Conservation (phyloP, 2,113 vertebrate species). For the Trinectes maculatus region DNA sequence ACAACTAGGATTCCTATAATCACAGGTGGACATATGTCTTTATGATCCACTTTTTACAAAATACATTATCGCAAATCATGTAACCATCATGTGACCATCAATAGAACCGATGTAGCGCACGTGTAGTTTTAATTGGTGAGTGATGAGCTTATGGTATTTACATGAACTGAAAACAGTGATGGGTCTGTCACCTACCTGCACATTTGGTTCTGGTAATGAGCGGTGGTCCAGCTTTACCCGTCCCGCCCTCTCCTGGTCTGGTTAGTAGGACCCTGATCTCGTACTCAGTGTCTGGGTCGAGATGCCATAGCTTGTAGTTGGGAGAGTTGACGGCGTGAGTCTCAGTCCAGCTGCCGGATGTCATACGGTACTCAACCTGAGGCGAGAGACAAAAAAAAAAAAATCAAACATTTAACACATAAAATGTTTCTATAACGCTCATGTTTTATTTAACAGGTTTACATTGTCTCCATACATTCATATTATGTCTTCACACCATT, state of each 20-base stretch:
- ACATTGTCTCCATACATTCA: neutral
- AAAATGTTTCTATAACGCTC: no score
- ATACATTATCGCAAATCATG: neutral
- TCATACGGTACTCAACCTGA: slow-evolving; percentile 96
- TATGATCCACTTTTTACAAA: neutral
- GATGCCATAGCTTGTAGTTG: slow-evolving; percentile 97
- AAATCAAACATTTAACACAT: neutral
- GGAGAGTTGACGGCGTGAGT: slow-evolving; percentile 96
- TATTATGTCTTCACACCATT: no score
- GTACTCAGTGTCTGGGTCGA: slow-evolving; percentile 97
- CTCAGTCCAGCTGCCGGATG: slow-evolving; percentile 94
- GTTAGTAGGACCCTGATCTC: slow-evolving; percentile 96
- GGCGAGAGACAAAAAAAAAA: neutral
- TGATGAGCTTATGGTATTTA: neutral
- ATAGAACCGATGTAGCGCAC: no score
- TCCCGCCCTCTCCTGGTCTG: slow-evolving; percentile 94
- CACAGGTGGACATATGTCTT: neutral
- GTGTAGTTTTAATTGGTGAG: no score
- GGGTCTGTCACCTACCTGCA: slow-evolving; percentile 84
- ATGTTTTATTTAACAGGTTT: no score
- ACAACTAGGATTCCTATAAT: neutral
- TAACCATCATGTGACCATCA: no score
- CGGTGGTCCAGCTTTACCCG: slow-evolving; percentile 91
- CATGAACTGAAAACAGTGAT: neutral
- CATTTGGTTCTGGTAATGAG: slow-evolving; percentile 98